These are phyloP conservation scores for Dipus sagitta DNA, from an alignment of 2,797 vertebrate species.

Conservation along the genomic window DNA sequence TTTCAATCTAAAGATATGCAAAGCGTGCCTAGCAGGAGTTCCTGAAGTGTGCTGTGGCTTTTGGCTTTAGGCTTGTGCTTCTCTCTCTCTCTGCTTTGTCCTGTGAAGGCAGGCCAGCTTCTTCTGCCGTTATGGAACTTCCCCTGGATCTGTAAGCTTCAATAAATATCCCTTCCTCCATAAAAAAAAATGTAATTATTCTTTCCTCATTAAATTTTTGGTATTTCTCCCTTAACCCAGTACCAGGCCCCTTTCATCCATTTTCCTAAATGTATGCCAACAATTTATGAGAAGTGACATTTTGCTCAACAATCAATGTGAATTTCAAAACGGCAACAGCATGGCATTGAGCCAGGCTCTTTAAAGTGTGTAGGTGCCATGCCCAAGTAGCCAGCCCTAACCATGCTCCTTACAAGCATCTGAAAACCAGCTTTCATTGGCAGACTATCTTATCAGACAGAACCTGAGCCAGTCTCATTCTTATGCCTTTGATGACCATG, in stretches of 20 bases:
- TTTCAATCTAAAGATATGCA: too few species aligned
- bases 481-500: not conserved
- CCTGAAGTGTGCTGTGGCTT: too few species aligned
- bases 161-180: too few species aligned
- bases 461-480: not conserved
- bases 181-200: not conserved
- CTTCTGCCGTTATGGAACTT: too few species aligned
- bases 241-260: not conserved
- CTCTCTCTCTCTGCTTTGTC: too few species aligned
- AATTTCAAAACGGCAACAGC: not conserved
- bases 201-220: not conserved
- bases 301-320: conserved; percentile 13
- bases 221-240: not conserved
- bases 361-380: not conserved
- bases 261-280: not conserved
- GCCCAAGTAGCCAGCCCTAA: not conserved
- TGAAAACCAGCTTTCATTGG: not conserved
- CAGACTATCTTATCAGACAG: not conserved
- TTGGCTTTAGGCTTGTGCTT: too few species aligned
- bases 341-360: not conserved
- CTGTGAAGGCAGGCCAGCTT: too few species aligned
- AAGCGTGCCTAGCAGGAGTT: too few species aligned
- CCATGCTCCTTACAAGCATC: not conserved
- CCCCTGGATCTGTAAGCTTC: too few species aligned
- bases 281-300: not conserved